Percentiles rank a stretch among this genome's conserved stretches.
Conservation (phyloP, 2,888 invertebrate species). For the Meganola albula region DNA sequence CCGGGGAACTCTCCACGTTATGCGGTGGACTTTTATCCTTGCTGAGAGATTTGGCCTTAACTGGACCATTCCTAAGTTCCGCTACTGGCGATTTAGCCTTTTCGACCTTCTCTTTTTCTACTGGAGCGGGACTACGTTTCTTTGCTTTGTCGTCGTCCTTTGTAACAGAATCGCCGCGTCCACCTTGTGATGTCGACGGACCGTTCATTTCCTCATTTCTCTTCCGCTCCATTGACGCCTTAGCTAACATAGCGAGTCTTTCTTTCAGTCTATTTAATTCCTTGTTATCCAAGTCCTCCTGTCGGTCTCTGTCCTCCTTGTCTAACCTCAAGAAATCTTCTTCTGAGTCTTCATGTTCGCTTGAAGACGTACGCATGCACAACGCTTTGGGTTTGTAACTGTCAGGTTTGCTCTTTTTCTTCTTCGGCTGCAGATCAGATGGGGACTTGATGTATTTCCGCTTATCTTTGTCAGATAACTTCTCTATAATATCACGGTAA, state of each 20-base stretch:
- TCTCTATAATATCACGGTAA: constrained; percentile 81
- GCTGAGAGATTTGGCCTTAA: constrained; percentile 17
- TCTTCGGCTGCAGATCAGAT: constrained; percentile 54
- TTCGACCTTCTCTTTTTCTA: constrained; percentile 28
- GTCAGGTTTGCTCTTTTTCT: constrained; percentile 41
- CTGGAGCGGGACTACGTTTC: constrained; percentile 15
- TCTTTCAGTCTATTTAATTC: constrained; percentile 82
- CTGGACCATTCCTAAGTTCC: constrained; percentile 15
- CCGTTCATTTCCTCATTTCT: constrained; percentile 39
- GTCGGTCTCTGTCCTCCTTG: constrained; percentile 62
- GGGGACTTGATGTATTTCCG: constrained; percentile 69
- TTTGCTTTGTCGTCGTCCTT: constrained; percentile 18
- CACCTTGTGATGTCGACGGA: constrained; percentile 42
- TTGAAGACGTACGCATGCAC: constrained; percentile 78
- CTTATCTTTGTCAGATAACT: constrained; percentile 74
- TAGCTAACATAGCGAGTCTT: constrained; percentile 83
- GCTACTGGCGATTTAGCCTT: constrained; percentile 28
- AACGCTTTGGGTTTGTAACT: constrained; percentile 62
- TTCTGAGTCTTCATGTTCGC: constrained; percentile 77
- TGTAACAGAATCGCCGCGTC: constrained; percentile 14
- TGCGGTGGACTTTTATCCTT: constrained; percentile 36
- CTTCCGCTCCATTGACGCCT: constrained; percentile 68
- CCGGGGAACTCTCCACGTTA: constrained; percentile 40
- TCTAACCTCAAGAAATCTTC: constrained; percentile 73
- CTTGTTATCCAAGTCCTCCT: constrained; percentile 77